A percentile compares a stretch with the other conserved stretches of the same genome.
These are phyloP conservation scores for Diplodus sargus DNA, from an alignment of 2,797 vertebrate genomes.

Conservation along the genomic window DNA sequence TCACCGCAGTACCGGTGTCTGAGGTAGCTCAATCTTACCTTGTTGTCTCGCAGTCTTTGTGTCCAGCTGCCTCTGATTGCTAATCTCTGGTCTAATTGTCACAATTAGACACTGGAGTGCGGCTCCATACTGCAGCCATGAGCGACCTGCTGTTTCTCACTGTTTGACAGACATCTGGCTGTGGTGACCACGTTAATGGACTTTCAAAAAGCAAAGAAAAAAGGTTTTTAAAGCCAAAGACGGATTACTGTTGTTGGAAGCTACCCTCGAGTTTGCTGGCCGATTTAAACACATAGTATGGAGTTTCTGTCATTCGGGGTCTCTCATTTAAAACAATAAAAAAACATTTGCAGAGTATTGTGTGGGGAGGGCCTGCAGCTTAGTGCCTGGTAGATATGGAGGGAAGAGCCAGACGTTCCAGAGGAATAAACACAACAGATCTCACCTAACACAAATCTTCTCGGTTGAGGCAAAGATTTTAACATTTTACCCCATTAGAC, in stretches of 20 bases:
- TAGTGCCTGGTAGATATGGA: too few species aligned
- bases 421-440: too few species aligned
- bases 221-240: neutral
- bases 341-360: too few species aligned
- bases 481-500: too few species aligned
- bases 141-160: conserved; percentile 15
- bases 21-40: neutral
- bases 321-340: too few species aligned
- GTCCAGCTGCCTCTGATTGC: conserved; percentile 23
- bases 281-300: too few species aligned
- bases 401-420: too few species aligned
- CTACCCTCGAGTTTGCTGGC: neutral
- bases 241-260: neutral
- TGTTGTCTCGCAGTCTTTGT: neutral
- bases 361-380: too few species aligned
- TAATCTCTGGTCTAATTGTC: conserved; percentile 36
- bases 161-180: conserved; percentile 15
- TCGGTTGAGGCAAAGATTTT: too few species aligned
- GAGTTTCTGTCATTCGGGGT: too few species aligned
- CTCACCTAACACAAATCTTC: too few species aligned
- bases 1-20: neutral
- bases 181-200: conserved; percentile 6
- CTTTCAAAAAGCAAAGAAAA: conserved; percentile 1
- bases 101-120: conserved; percentile 1
- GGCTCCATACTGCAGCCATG: neutral